A percentile compares a stretch with the other conserved stretches of the same genome.
Evolutionary conservation across 2,113 vertebrate species (phyloP).

Genomic region (Orcinus orca): DNA sequence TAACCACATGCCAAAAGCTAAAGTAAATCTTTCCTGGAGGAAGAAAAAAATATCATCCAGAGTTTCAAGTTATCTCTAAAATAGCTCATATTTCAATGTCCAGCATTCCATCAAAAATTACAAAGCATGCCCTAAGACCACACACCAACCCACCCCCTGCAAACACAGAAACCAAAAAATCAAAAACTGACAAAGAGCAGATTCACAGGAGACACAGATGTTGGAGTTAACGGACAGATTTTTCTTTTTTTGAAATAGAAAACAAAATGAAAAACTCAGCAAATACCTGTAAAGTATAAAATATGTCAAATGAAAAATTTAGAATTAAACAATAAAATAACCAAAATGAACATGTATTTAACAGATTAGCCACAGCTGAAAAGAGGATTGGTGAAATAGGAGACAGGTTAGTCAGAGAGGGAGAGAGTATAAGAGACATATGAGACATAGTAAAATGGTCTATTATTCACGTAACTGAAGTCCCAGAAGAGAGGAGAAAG

Average conservation of each 20-base stretch:
- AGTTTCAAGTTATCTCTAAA: constrained; percentile 8
- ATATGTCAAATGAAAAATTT: not conserved
- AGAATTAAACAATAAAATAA: constrained; percentile 6
- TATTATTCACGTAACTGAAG: not conserved
- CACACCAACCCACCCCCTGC: not conserved
- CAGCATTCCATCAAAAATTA: constrained; percentile 33
- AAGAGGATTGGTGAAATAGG: not conserved
- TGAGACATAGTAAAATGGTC: not conserved
- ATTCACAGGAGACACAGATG: not conserved
- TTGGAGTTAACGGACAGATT: not conserved
- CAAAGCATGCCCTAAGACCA: not conserved
- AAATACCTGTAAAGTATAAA: not conserved
- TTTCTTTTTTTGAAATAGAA: not conserved
- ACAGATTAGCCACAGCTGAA: not conserved
- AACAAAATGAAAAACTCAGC: constrained; percentile 11
- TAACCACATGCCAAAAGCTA: not conserved
- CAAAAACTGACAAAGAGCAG: not conserved
- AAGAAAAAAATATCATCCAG: not conserved
- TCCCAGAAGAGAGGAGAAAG: not conserved
- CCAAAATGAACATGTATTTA: constrained; percentile 20
- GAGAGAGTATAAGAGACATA: not conserved
- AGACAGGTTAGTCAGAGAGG: not conserved
- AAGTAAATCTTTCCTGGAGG: not conserved
- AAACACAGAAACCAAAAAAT: not conserved
- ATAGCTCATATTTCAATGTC: constrained; percentile 14